Evolutionary conservation across 2,113 vertebrate species (phyloP).

Genomic region (Apaloderma vittatum): DNA sequence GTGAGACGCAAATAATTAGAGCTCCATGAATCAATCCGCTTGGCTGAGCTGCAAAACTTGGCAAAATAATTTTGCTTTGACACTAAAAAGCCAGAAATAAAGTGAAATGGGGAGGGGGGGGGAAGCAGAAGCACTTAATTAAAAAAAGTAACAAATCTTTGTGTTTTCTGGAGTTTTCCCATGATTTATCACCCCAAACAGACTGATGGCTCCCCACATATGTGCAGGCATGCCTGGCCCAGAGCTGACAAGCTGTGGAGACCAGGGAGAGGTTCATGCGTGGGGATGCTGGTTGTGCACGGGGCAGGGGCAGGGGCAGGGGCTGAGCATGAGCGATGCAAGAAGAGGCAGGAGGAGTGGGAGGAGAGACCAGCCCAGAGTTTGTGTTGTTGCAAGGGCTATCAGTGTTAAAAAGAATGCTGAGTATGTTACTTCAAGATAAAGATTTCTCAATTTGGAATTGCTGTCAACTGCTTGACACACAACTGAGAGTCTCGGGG

Average conservation of each 20-base stretch:
- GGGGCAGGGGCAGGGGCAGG: accelerated
- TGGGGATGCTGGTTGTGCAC: neutral
- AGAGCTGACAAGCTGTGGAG: neutral
- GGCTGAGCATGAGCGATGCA: accelerated
- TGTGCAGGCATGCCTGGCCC: neutral
- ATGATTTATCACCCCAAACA: neutral
- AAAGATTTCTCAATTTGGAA: neutral
- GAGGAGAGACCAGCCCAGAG: neutral
- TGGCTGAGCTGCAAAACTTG: neutral
- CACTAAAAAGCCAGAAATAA: neutral
- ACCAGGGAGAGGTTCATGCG: neutral
- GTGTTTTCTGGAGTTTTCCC: neutral
- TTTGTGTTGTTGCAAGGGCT: neutral
- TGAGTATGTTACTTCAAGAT: neutral
- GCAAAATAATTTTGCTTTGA: neutral
- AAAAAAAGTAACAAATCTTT: neutral
- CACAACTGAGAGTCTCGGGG: neutral
- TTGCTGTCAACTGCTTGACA: neutral
- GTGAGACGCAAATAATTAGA: neutral
- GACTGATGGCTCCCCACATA: neutral
- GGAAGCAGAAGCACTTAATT: neutral
- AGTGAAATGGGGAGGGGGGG: neutral
- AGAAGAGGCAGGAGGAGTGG: neutral
- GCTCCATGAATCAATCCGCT: neutral
- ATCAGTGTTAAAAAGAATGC: neutral